These are phyloP conservation scores for Chymomyza amoena DNA, from an alignment of 2,888 invertebrate genomes.

Conservation along the genomic window DNA sequence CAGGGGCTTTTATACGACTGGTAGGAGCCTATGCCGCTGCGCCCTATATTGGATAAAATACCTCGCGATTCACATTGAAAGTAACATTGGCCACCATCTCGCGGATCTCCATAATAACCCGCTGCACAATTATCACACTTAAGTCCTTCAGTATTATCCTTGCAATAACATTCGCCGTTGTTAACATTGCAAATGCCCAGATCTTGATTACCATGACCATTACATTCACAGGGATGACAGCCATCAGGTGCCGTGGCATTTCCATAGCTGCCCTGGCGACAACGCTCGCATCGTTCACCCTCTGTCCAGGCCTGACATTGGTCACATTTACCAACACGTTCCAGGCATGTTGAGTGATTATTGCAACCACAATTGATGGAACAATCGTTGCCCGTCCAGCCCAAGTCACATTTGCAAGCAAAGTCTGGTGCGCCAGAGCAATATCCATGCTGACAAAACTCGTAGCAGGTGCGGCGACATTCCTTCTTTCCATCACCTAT, in stretches of 20 bases:
- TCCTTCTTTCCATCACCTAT: constrained; percentile 90
- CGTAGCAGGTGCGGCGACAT: constrained; percentile 91
- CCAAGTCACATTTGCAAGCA: constrained; percentile 91
- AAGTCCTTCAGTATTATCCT: constrained; percentile 91
- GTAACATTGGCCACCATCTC: constrained; percentile 91
- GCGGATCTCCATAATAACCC: constrained; percentile 93
- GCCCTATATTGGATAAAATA: constrained; percentile 85
- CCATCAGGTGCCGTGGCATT: constrained; percentile 89
- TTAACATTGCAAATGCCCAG: constrained; percentile 89
- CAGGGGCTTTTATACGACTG: constrained; percentile 84
- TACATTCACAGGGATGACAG: constrained; percentile 93
- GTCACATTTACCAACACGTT: constrained; percentile 91
- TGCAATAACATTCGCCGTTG: constrained; percentile 92
- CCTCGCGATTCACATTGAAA: constrained; percentile 92
- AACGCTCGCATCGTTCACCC: constrained; percentile 90
- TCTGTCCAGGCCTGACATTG: constrained; percentile 94
- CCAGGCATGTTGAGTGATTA: constrained; percentile 92
- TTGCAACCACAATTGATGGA: constrained; percentile 94
- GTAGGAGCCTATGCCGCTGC: constrained; percentile 90
- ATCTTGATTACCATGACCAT: constrained; percentile 91
- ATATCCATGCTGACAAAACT: constrained; percentile 88
- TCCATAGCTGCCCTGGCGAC: constrained; percentile 93
- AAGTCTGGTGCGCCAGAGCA: constrained; percentile 92
- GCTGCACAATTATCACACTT: constrained; percentile 89
- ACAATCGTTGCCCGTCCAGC: constrained; percentile 96